phyloP scores from a whole-genome alignment of 2,113 vertebrate species.

The Neodon shergylaensis region DNA sequence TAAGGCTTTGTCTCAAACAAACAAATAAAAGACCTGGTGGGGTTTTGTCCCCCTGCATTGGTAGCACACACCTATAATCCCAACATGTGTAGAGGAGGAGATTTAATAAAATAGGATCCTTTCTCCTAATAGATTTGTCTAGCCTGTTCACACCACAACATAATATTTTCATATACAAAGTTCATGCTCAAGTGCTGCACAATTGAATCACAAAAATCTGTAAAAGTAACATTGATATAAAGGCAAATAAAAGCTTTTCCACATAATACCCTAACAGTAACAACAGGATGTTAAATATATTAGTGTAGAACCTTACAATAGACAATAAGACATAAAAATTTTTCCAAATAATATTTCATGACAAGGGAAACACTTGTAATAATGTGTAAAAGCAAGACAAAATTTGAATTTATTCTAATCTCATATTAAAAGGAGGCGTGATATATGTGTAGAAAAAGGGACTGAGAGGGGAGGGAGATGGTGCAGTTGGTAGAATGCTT shows the following conservation, averaged over 20 bases:
- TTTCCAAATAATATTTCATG: neutral
- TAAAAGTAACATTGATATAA: neutral
- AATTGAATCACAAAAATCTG: neutral
- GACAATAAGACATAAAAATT: neutral
- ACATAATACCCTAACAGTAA: neutral
- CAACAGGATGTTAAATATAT: neutral
- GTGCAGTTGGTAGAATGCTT: neutral
- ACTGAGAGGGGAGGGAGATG: neutral
- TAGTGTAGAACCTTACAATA: neutral
- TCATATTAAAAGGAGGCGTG: neutral
- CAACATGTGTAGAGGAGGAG: neutral
- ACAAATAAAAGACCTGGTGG: too few relatives aligned
- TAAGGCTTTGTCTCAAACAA: neutral
- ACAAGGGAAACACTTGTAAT: neutral
- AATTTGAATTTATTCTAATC: neutral
- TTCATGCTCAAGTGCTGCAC: neutral
- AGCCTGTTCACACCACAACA: neutral
- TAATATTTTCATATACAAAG: neutral
- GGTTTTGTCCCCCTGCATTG: too few relatives aligned
- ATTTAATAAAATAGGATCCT: neutral
- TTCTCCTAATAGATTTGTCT: neutral
- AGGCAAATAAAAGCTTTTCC: neutral
- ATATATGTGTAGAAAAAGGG: neutral
- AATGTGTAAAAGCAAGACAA: slow-evolving; percentile 6
- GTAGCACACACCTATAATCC: too few relatives aligned